Evolutionary conservation across 2,113 vertebrate species (phyloP), one percentile per base, ranked within the genome.

Genomic region (Planiliza haematocheilus): DNA sequence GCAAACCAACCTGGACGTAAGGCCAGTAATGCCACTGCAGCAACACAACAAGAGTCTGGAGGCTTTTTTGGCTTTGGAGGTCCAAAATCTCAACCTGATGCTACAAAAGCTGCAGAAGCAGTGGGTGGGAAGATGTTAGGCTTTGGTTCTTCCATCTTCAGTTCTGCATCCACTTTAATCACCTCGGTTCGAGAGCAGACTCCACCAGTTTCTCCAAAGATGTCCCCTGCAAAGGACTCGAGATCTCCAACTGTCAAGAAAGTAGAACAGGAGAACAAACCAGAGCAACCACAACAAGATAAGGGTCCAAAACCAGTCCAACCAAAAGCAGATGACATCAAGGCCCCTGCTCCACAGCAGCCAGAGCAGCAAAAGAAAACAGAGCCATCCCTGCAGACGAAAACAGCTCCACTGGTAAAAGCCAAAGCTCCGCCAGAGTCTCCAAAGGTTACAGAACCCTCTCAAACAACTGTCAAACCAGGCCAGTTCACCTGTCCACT

Each of bases 61-160:
- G 93, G 91, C 10, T 95, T 97, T 66, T 91, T 93, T 72, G 82
- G 90, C 10, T 88, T 93, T 53, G 83, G 86, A 69, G 74, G 78
- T 53, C 10, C 73, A 53, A 91, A 89, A 83, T 1, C 53, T 53
- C 95, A 96, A 61, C 92, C 95, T 17, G 90, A 94, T 37, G 93
- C 93, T 14, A 87, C 93, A 24, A 97, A 96, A 45, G 55, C 90
- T 13, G 36, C 75, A 76, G 96, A 96, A 69, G 94, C 93, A 13
- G 92, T 94, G 6, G 95, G 95, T 50, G 96, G 95, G 18, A 99
- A 96, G 41, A 94, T 96, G 52, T 90, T 93, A 62, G 90, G 91
- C 42, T 90, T 93, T 67, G 86, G 92, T 21, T 92, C 92, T 17
- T 94, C 93, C 10, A 85, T 94, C 8, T 92, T 94, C 67, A 91